Evolutionary conservation across 2,888 invertebrate genomes (phyloP).

Genomic region (Dichetophora obliterata): DNA sequence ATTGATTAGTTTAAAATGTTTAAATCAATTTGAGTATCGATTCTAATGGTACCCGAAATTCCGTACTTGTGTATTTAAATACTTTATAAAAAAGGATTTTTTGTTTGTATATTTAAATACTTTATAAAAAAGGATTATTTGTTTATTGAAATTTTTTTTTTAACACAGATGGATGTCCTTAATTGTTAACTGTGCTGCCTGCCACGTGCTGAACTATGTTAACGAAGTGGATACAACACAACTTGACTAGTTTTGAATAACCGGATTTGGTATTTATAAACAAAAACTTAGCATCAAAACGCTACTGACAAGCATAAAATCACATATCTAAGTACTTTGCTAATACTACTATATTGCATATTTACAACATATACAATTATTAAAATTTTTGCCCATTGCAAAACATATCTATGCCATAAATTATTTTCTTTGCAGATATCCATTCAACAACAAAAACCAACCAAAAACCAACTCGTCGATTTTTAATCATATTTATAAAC

Average conservation of each 20-base stretch:
- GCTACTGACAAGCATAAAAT: slow-evolving; percentile 38
- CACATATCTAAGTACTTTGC: slow-evolving; percentile 37
- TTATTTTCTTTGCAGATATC: slow-evolving; percentile 31
- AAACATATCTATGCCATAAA: slow-evolving; percentile 18
- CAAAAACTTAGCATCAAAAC: slow-evolving; percentile 29
- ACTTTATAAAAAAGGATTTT: too few relatives aligned
- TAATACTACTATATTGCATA: slow-evolving; percentile 25
- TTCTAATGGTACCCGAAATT: too few relatives aligned
- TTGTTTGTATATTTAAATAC: too few relatives aligned
- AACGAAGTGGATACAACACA: background rate
- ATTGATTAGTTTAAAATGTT: too few relatives aligned
- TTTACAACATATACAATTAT: background rate
- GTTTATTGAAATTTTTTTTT: background rate
- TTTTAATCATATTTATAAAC: slow-evolving; percentile 30
- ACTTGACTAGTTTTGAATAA: background rate
- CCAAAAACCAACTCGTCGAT: slow-evolving; percentile 35
- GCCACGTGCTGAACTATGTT: background rate
- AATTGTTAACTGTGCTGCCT: background rate
- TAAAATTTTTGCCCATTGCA: slow-evolving; percentile 27
- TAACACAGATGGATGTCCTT: background rate
- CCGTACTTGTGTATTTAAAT: too few relatives aligned
- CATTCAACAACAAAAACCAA: slow-evolving; percentile 26
- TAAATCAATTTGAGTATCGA: too few relatives aligned
- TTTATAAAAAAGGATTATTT: too few relatives aligned
- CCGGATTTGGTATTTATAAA: slow-evolving; percentile 40